Conservation (phyloP, 2,113 vertebrate species). For the Clarias gariepinus region DNA sequence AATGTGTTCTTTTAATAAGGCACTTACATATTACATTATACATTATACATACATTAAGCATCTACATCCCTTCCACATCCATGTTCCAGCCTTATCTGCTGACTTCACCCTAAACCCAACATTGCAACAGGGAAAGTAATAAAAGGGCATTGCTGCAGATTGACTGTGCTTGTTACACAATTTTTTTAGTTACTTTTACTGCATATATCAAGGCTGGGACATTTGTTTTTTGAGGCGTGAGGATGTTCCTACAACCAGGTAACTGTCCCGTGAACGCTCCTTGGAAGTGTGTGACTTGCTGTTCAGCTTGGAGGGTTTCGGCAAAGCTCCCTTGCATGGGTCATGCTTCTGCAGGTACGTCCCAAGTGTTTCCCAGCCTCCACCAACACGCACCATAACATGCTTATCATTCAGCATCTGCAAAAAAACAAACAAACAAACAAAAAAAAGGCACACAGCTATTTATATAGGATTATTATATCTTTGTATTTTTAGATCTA, state of each 20-base stretch:
- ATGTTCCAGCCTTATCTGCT: neutral
- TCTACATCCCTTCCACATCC: neutral
- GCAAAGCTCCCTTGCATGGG: constrained; percentile 86
- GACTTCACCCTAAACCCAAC: neutral
- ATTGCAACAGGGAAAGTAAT: constrained; percentile 10
- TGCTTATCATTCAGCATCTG: constrained; percentile 99
- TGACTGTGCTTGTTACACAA: neutral
- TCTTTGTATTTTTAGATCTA: neutral
- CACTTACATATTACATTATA: too few relatives aligned
- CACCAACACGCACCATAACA: constrained; percentile 96
- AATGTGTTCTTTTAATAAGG: neutral
- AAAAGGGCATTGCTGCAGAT: constrained; percentile 18
- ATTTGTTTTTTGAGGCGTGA: constrained; percentile 84
- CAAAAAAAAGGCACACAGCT: too few relatives aligned
- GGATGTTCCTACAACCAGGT: constrained; percentile 91
- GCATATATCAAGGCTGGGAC: constrained; percentile 17
- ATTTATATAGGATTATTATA: neutral
- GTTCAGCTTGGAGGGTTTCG: constrained; percentile 80
- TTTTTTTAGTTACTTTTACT: neutral
- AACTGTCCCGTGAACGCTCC: constrained; percentile 89
- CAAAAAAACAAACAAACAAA: constrained; percentile 48
- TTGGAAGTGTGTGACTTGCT: constrained; percentile 77
- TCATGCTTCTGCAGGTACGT: constrained; percentile 95
- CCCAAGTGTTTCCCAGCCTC: constrained; percentile 95
- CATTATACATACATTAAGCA: too few relatives aligned